Evolutionary conservation across 2,797 vertebrate species (phyloP).

Genomic region (Myripristis murdjan): DNA sequence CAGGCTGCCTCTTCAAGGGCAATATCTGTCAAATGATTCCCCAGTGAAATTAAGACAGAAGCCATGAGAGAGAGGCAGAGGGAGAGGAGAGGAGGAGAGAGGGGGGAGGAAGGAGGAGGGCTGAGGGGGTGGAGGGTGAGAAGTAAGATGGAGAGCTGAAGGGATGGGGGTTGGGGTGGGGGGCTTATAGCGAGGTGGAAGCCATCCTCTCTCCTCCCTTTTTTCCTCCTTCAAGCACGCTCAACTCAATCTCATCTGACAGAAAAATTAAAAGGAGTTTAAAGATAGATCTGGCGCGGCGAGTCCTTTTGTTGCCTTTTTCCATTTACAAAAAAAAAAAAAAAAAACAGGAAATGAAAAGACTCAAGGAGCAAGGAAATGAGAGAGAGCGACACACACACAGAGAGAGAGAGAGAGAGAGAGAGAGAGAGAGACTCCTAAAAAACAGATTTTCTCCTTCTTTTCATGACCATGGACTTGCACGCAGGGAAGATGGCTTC

Average conservation of each 20-base stretch:
- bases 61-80: slow-evolving; percentile 73
- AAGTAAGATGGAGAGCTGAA: slow-evolving; percentile 9
- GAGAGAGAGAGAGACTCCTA: slow-evolving; percentile 18
- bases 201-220: slow-evolving; percentile 10
- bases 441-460: slow-evolving; percentile 41
- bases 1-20: slow-evolving; percentile 85
- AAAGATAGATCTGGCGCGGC: slow-evolving; percentile 69
- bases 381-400: slow-evolving; percentile 8
- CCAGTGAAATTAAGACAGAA: slow-evolving; percentile 85
- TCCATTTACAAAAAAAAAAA: slow-evolving; percentile 41
- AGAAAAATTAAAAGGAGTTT: slow-evolving; percentile 61
- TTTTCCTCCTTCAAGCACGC: slow-evolving; percentile 17
- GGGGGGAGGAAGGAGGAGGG: neutral
- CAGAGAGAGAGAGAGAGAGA: slow-evolving; percentile 29
- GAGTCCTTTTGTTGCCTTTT: slow-evolving; percentile 50
- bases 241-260: slow-evolving; percentile 67
- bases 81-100: neutral
- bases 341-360: slow-evolving; percentile 54
- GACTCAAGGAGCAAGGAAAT: slow-evolving; percentile 34
- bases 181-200: slow-evolving; percentile 60
- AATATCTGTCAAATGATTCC: slow-evolving; percentile 87
- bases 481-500: slow-evolving; percentile 30
- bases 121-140: slow-evolving; percentile 18
- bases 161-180: too few species aligned
- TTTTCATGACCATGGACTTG: slow-evolving; percentile 38